A percentile compares a stretch with the other conserved stretches of the same genome.
phyloP scores from a whole-genome alignment of 2,113 vertebrate genomes.

The Pollachius pollachius region DNA sequence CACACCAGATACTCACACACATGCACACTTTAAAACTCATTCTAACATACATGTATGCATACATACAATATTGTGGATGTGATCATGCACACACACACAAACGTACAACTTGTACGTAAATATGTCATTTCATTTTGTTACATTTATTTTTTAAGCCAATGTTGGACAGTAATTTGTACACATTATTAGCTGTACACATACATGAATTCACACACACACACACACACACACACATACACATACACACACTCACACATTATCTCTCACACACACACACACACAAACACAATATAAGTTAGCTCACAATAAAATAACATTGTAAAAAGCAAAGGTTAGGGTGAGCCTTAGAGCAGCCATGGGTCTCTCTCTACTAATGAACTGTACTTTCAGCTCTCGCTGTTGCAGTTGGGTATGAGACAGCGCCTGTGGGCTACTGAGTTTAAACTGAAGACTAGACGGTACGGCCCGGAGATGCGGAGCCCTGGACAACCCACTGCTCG shows the following conservation, averaged over 20 bases:
- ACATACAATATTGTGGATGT: neutral
- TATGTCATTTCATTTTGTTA: neutral
- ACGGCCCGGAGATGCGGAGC: neutral
- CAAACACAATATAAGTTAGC: no score
- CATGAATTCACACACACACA: neutral
- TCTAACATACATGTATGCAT: no score
- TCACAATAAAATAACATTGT: slow-evolving; percentile 16
- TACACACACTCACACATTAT: no score
- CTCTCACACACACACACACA: no score
- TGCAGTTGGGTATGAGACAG: slow-evolving; percentile 49
- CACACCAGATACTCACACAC: neutral
- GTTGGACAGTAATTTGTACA: no score
- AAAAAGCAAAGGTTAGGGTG: slow-evolving; percentile 35
- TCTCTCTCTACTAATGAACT: slow-evolving; percentile 54
- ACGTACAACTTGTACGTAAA: neutral
- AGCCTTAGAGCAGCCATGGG: slow-evolving; percentile 32
- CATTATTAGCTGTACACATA: no score
- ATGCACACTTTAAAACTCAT: neutral
- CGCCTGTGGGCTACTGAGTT: slow-evolving; percentile 41
- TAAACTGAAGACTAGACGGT: slow-evolving; percentile 46
- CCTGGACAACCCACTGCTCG: no score
- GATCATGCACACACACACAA: neutral
- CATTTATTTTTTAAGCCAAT: no score
- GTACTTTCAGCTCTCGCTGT: slow-evolving; percentile 60
- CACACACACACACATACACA: neutral